Base-by-base conservation (phyloP, 2,113 vertebrate genomes). In the Larimichthys crocea region DNA sequence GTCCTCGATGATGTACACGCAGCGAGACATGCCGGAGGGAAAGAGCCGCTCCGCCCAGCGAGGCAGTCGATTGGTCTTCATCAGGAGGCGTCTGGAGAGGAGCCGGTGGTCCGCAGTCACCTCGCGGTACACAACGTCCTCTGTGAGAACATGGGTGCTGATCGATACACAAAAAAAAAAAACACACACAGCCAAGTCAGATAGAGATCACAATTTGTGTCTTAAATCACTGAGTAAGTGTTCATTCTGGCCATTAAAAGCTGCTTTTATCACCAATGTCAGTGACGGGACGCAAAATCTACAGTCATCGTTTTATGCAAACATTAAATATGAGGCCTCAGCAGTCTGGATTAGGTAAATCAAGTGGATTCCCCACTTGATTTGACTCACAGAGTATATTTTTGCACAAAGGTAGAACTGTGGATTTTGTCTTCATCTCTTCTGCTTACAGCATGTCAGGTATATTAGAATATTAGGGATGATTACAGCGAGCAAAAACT, bases 1-100 rank as follows among this genome's bases (percentile, higher is more conserved):
- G 87, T 96, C 96, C 86, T 96, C 95, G 0, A 96, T 20, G 74
- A 96, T 93, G 88, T 95, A 96, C 16, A 96, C 96, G 0, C 42
- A 95, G 20, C 94, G 95, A 17, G 95, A 90, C 24, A 95, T 92
- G 69, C 94, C 94, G 0, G 80, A 0, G 0, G 95, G 95, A 65
- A 96, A 96, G 68, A 96, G 14, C 2, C 70, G 57, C 86, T 96
- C 95, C 0, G 95, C 96, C 96, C 96, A 96, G 55, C 94, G 95
- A 46, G 96, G 96, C n/a, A 96, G 82, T 46, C 95, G 94, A 83
- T 95, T 96, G 89, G 96, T 96, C 94, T 96, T 96, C 53, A 92
- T 95, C 71, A 96, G 83, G 67, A 96, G 94, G 35, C 95, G 95
- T 29, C 95, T 93, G 53, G 95, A 91, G 61, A 94, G 74, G 3